Conservation (phyloP, 2,113 vertebrate species). For the Phrynosoma platyrhinos region DNA sequence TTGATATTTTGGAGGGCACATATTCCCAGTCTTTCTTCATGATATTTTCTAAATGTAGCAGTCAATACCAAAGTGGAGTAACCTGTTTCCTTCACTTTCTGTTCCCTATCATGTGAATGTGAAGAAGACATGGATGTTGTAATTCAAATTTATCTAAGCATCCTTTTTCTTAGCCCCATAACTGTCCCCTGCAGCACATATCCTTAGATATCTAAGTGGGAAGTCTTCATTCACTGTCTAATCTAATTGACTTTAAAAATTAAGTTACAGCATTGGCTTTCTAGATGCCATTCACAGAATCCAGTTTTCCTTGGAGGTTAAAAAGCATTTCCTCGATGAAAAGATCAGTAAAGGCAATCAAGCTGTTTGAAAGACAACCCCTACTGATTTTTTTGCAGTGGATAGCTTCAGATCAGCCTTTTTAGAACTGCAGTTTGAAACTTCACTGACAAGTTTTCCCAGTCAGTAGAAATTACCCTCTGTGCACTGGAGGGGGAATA, state of each 20-base stretch:
- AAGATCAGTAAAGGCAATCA: not conserved
- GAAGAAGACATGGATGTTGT: not conserved
- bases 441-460: not conserved
- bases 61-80: conserved; percentile 42
- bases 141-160: not conserved
- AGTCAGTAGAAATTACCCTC: not conserved
- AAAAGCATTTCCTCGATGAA: not conserved
- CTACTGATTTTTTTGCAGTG: not conserved
- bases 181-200: not conserved
- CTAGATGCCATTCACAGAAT: not conserved
- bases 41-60: not conserved
- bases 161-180: not conserved
- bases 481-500: not conserved
- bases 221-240: not conserved
- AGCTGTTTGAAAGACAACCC: not conserved
- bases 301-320: not conserved
- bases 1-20: conserved; percentile 32
- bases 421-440: not conserved
- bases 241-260: not conserved
- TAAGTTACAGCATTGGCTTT: not conserved
- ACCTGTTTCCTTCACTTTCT: conserved; percentile 37
- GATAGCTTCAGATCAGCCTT: not conserved
- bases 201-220: not conserved
- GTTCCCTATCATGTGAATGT: conserved; percentile 25
- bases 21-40: conserved; percentile 16